Evolutionary conservation across 2,797 vertebrate species (phyloP), one percentile per base, ranked within the genome.

Genomic region (Epinephelus malabaricus): DNA sequence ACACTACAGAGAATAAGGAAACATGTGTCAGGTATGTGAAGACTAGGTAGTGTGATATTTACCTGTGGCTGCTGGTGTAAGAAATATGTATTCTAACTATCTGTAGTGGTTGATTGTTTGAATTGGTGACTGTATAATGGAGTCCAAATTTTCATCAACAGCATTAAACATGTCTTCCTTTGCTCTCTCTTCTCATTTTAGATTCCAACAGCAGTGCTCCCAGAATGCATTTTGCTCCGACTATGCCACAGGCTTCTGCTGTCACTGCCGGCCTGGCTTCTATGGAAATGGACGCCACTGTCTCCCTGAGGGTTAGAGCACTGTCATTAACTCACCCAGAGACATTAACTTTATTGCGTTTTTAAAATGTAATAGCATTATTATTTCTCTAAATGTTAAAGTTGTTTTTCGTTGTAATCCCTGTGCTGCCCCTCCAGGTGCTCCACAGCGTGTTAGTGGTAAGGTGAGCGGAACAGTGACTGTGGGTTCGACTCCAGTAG

Each of bases 241-340:
- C 87, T 98, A 98, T 1, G 14, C 95, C 73, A 79, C 96, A 0
- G 98, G 98, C 49, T 95, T 95, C 91, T 99, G 98, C 92, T 99
- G 98, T 78, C 97, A 97, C 91, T 99, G 98, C 88, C 94, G 76
- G 60, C 81, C 96, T 8, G 94, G 94, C 65, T 99, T 96, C 90
- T 98, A 97, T 0, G 98, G 98, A 76, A 97, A 98, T 0, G 98
- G 98, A 38, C 92, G 89, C 18, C 95, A 98, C 62, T 99, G 98
- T 82, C 93, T 99, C 10, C 97, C 97, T 0, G 96, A 97, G 47
- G 98, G 98, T 99, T 81, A 84, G 76, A 55, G 34, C 7, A 7
- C 45, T 0, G 2, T 13, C 18, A 2, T 53, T 5, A 34, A 61
- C 45, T 3, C 40, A 17, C 13, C 47, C 6, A 34, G 3, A 18